Conservation (phyloP, 2,113 vertebrate species). For the Serilophus lunatus region DNA sequence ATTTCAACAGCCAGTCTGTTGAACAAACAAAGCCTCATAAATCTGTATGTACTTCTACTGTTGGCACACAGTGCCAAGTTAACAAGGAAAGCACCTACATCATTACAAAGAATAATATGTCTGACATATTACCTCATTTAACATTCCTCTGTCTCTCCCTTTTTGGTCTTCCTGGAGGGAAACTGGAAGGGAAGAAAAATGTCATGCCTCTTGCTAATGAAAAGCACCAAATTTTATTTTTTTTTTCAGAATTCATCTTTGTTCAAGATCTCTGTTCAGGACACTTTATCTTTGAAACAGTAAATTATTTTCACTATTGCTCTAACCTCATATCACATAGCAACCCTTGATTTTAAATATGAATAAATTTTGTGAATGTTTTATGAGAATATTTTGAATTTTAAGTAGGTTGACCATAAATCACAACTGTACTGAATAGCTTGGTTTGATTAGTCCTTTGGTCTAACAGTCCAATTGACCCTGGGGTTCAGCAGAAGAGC, state of each 20-base stretch:
- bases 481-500: not conserved
- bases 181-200: not conserved
- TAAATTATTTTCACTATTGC: not conserved
- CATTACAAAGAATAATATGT: not conserved
- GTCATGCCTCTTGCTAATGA: not conserved
- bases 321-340: not conserved
- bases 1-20: conserved; percentile 13
- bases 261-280: not conserved
- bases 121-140: not conserved
- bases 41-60: not conserved
- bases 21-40: not conserved
- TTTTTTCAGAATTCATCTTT: not conserved
- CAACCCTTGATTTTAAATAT: not conserved
- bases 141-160: not conserved
- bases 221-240: not conserved
- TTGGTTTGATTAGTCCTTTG: not conserved
- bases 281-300: not conserved
- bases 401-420: not conserved
- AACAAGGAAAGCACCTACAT: not conserved
- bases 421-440: not conserved
- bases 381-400: not conserved
- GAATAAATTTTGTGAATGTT: not conserved
- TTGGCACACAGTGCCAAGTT: not conserved
- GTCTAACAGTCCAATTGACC: not conserved
- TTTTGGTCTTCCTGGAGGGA: not conserved